Conservation (phyloP, 2,113 vertebrate genomes). For the Cacatua alba region DNA sequence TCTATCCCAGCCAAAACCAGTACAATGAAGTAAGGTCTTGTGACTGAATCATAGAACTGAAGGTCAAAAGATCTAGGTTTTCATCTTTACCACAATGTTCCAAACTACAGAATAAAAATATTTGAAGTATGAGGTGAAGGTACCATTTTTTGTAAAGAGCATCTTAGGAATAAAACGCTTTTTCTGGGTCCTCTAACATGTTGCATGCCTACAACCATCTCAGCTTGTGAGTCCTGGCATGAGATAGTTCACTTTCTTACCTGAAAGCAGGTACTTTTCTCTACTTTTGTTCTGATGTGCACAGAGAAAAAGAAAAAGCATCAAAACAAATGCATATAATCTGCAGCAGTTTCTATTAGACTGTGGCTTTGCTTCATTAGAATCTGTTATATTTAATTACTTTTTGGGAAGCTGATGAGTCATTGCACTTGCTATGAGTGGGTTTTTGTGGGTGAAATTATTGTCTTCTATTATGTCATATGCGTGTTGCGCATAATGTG, state of each 20-base stretch:
- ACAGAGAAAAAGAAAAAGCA: not conserved
- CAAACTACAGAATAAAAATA: not conserved
- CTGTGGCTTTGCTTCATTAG: not conserved
- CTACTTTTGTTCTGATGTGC: not conserved
- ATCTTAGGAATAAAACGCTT: not conserved
- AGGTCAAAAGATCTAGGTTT: not conserved
- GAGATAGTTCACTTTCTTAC: not conserved
- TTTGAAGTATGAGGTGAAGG: not conserved
- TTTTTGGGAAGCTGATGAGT: not conserved
- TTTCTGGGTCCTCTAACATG: not conserved
- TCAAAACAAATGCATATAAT: not conserved
- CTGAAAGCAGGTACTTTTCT: not conserved
- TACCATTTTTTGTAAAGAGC: not conserved
- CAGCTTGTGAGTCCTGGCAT: not conserved
- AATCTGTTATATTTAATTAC: not conserved
- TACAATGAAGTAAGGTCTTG: not conserved
- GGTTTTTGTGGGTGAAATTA: not conserved
- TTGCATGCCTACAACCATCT: not conserved
- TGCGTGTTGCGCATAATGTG: not conserved
- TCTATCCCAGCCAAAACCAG: not conserved
- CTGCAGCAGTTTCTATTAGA: not conserved
- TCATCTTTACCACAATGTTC: not conserved
- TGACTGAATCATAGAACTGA: not conserved
- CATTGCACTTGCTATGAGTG: not conserved
- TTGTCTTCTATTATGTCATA: not conserved